Percentiles rank a stretch among this genome's conserved stretches.
Conservation (phyloP, 2,797 vertebrate species). For the Tachyglossus aculeatus region DNA sequence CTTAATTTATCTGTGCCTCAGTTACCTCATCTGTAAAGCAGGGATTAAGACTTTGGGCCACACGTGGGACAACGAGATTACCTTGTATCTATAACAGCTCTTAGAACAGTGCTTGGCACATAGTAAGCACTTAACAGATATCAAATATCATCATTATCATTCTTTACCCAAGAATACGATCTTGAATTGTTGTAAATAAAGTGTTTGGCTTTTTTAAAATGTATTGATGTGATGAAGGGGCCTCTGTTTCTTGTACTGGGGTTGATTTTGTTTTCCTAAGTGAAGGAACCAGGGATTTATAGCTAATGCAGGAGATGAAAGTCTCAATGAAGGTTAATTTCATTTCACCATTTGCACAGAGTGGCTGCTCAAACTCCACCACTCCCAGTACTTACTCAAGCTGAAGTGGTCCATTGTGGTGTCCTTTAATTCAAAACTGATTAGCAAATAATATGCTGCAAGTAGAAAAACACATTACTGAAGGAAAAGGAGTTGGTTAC, state of each 20-base stretch:
- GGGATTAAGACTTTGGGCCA: too few relatives aligned
- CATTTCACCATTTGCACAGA: not conserved
- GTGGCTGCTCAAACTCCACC: slow-evolving; percentile 31
- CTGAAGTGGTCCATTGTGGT: slow-evolving; percentile 32
- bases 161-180: too few relatives aligned
- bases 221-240: too few relatives aligned
- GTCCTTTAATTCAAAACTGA: slow-evolving; percentile 33
- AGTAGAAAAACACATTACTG: slow-evolving; percentile 32
- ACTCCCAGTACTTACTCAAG: slow-evolving; percentile 31
- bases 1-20: too few relatives aligned
- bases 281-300: not conserved
- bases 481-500: slow-evolving; percentile 16
- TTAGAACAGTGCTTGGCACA: too few relatives aligned
- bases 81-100: too few relatives aligned
- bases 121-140: too few relatives aligned
- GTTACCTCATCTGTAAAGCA: too few relatives aligned
- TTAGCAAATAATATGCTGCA: slow-evolving; percentile 38
- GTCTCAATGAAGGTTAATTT: slow-evolving; percentile 20
- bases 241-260: not conserved
- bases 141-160: too few relatives aligned
- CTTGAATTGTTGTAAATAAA: too few relatives aligned
- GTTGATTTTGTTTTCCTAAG: not conserved
- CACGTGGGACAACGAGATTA: too few relatives aligned
- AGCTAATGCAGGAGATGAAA: slow-evolving; percentile 8
- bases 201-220: too few relatives aligned